Conservation (phyloP, 2,888 invertebrate species). For the Ashinkailepas kermadecensis region DNA sequence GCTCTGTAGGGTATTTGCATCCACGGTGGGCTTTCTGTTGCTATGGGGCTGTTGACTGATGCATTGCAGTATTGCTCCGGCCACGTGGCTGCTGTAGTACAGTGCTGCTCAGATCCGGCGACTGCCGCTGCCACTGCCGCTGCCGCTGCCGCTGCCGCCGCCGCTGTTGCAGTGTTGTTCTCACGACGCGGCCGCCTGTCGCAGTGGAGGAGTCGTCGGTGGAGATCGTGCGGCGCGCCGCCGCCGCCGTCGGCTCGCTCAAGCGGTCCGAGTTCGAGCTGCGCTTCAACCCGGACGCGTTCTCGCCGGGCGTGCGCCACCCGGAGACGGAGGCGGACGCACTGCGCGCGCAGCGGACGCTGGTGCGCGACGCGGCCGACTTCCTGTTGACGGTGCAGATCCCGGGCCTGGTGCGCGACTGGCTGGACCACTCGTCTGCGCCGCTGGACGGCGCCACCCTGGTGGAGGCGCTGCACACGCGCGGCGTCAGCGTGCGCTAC, state of each 20-base stretch:
- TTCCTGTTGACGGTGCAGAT: slow-evolving; percentile 89
- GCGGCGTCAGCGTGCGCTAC: slow-evolving; percentile 95
- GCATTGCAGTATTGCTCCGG: too few relatives aligned
- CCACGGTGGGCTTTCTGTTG: too few relatives aligned
- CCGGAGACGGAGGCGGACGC: slow-evolving; percentile 59
- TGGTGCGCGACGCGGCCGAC: slow-evolving; percentile 91
- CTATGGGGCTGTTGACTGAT: too few relatives aligned
- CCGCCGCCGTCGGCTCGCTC: slow-evolving; percentile 83
- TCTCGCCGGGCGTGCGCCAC: slow-evolving; percentile 87
- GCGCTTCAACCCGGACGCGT: slow-evolving; percentile 97
- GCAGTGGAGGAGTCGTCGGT: slow-evolving; percentile 75
- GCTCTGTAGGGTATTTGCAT: too few relatives aligned
- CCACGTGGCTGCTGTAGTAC: too few relatives aligned
- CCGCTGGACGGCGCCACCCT: slow-evolving; percentile 92
- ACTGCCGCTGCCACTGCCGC: too few relatives aligned
- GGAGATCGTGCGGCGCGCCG: slow-evolving; percentile 76
- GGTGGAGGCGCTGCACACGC: slow-evolving; percentile 85
- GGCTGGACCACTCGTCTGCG: slow-evolving; percentile 80
- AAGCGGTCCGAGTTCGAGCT: slow-evolving; percentile 95
- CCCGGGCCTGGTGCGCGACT: slow-evolving; percentile 74
- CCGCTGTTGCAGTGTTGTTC: too few relatives aligned
- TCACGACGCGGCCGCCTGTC: slow-evolving; percentile 27
- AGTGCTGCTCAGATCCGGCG: too few relatives aligned
- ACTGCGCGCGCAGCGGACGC: slow-evolving; percentile 72
- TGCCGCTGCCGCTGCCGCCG: too few relatives aligned